A percentile compares a stretch with the other conserved stretches of the same genome.
phyloP scores from a whole-genome alignment of 2,797 vertebrate genomes.

The Pogoniulus pusillus region DNA sequence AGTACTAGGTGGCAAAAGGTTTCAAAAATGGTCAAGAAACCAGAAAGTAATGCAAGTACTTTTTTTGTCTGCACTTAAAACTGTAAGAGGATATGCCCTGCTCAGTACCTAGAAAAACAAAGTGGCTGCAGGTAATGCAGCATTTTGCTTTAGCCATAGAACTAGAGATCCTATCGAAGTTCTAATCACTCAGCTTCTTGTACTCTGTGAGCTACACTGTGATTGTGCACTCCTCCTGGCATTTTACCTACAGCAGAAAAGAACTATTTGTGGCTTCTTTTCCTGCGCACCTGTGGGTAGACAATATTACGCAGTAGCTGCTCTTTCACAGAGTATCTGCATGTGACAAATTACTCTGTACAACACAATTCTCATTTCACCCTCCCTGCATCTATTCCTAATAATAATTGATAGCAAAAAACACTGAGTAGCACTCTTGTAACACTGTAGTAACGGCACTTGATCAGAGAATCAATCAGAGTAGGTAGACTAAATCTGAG shows the following conservation, averaged over 20 bases:
- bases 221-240: neutral
- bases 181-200: neutral
- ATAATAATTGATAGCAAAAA: neutral
- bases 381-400: neutral
- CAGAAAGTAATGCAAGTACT: neutral
- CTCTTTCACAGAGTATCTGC: neutral
- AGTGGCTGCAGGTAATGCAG: neutral
- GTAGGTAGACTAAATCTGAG: neutral
- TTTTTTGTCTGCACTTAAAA: neutral
- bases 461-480: neutral
- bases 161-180: neutral
- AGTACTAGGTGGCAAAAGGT: neutral
- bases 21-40: neutral
- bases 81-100: neutral
- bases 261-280: neutral
- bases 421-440: neutral
- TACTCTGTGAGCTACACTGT: neutral
- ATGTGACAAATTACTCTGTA: neutral
- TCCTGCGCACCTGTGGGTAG: neutral
- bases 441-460: neutral
- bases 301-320: neutral
- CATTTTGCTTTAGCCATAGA: neutral
- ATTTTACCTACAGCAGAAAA: neutral
- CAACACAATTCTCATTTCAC: neutral
- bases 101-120: neutral